Evolutionary conservation across 2,888 invertebrate species (phyloP).

Genomic region (Mellilla xanthometata): DNA sequence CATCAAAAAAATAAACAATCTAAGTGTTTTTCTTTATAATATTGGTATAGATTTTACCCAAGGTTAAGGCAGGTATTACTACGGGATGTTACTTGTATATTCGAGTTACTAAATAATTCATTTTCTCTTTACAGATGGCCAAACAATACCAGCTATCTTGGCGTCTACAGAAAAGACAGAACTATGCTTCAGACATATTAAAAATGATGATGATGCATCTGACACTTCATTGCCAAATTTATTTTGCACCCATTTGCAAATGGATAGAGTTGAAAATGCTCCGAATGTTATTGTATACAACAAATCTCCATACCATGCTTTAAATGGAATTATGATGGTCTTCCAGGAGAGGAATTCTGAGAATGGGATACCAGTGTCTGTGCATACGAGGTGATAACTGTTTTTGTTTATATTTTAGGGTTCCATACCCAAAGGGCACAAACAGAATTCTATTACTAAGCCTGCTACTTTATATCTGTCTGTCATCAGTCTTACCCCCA

Average conservation of each 20-base stretch:
- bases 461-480: too few species aligned
- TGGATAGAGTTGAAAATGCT: conserved; percentile 43
- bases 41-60: too few species aligned
- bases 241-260: conserved; percentile 49
- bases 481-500: too few species aligned
- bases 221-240: conserved; percentile 37
- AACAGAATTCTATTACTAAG: too few species aligned
- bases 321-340: conserved; percentile 58
- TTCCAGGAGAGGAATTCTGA: conserved; percentile 29
- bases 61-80: too few species aligned
- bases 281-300: conserved; percentile 49
- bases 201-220: conserved; percentile 24
- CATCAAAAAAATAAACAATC: too few species aligned
- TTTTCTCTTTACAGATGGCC: conserved; percentile 48
- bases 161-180: conserved; percentile 52
- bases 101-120: not conserved
- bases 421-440: too few species aligned
- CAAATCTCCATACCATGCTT: conserved; percentile 53
- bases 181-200: conserved; percentile 49
- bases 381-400: conserved; percentile 56
- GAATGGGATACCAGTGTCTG: conserved; percentile 31
- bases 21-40: too few species aligned
- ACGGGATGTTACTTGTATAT: too few species aligned
- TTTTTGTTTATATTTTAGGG: not conserved
- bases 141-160: conserved; percentile 46